A percentile compares a stretch with the other conserved stretches of the same genome.
phyloP scores from a whole-genome alignment of 2,888 invertebrate species.

The Tetrapedia diversipes region DNA sequence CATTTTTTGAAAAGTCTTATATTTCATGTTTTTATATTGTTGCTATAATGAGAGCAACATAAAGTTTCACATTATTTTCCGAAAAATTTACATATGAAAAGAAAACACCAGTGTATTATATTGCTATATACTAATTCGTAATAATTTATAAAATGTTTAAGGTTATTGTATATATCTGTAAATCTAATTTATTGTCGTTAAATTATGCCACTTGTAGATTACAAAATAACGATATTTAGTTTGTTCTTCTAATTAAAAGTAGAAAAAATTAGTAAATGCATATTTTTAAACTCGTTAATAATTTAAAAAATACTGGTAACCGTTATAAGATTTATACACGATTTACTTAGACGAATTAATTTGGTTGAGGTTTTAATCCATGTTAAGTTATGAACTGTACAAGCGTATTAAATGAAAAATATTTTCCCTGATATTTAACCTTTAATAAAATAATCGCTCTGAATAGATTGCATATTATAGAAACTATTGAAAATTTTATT shows the following conservation, averaged over 20 bases:
- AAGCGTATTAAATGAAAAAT: background rate
- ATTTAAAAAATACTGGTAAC: background rate
- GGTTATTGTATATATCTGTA: conserved; percentile 29
- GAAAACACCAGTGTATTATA: conserved; percentile 33
- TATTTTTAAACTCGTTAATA: conserved; percentile 9
- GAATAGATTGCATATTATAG: background rate
- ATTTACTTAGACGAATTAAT: conserved; percentile 2
- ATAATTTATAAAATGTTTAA: conserved; percentile 33
- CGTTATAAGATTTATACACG: conserved; percentile 1
- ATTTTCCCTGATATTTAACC: background rate
- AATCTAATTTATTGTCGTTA: conserved; percentile 24
- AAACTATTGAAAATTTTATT: background rate
- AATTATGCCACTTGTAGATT: conserved; percentile 30
- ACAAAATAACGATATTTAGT: conserved; percentile 6
- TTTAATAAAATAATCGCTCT: background rate
- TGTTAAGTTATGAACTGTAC: background rate
- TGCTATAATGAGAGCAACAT: conserved; percentile 5
- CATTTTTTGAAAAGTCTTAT: conserved; percentile 27
- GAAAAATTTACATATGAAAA: conserved; percentile 44
- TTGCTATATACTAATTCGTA: conserved; percentile 39
- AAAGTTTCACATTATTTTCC: conserved; percentile 48
- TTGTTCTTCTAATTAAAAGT: background rate
- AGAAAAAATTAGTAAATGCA: background rate
- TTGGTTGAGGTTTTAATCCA: background rate
- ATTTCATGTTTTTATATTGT: conserved; percentile 44